Base-by-base conservation (phyloP, 2,113 vertebrate genomes). In the Pithys albifrons region DNA sequence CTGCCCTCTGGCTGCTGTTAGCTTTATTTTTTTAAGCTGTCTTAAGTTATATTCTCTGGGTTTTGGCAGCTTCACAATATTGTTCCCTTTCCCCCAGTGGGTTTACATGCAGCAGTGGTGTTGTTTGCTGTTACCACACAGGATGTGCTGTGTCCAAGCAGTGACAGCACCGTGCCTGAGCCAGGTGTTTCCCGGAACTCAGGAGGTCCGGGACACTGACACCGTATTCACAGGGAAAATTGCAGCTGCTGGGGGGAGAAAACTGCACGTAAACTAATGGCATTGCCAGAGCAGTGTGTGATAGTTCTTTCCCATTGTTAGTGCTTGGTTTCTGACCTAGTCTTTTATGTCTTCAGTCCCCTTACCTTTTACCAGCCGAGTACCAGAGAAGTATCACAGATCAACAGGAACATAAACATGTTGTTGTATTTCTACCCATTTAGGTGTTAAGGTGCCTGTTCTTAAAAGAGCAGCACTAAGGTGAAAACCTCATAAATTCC, bases 171-270 rank as follows among this genome's bases (percentile, higher is more conserved):
- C 37, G 86, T 48, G 89, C 67, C 35, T 70, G 70, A 89, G 22
- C 67, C 98, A 98, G 98, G 98, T 98, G 98, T 92, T 98, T 98
- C 97, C 98, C 61, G 95, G 96, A 97, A 96, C 75, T 27, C 59
- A 70, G 95, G 82, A 80, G 65, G 93, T 91, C 76, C 95, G 79
- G 72, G 89, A 93, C 79, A 70, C 85, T 59, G 12, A 73, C 7
- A 15, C 73, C 54, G 1, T 25, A 49, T 57, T 93, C 48, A 35
- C 12, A 22, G 81, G 88, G 82, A 95, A 91, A 81, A 93, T 76
- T 41, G 20, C 1, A 7, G 87, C 82, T 61, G 25, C 39, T 91
- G 57, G 48, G 75, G 76, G 74, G 58, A 77, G 88, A 76, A 73
- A 91, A 79, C 77, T 35, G 90, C 92, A 79, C 66, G 33, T 93